Evolutionary conservation across 2,888 invertebrate species (phyloP), one percentile per base, ranked within the genome.

Genomic region (Deladenus siricidicola): DNA sequence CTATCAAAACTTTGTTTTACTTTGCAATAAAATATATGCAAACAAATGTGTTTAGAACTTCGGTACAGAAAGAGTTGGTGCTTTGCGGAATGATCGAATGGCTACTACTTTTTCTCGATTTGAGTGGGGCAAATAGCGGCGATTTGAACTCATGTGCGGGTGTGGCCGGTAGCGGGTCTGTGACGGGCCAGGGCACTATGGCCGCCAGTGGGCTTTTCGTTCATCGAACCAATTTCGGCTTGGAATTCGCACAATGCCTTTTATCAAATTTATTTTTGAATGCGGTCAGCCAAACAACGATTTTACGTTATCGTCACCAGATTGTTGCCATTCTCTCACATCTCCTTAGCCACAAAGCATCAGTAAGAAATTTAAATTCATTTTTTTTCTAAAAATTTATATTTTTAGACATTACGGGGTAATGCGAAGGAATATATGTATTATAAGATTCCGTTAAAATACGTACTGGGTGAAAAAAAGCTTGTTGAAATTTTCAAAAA

Each of bases 11-110:
- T n/a, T n/a, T n/a, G n/a, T n/a, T n/a, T n/a, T n/a, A n/a, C n/a
- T n/a, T n/a, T n/a, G n/a, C n/a, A n/a, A n/a, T n/a, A n/a, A n/a
- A n/a, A n/a, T n/a, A n/a, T n/a, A n/a, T n/a, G n/a, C n/a, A n/a
- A n/a, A n/a, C n/a, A n/a, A n/a, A n/a, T n/a, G 6, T 45, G 43
- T 58, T 14, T 42, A 70, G 70, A 29, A 42, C 56, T 3, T 42
- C 56, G 4, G 71, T 67, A 19, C 70, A 71, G 45, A 69, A 71
- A 34, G 71, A 71, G 43, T 53, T 71, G 44, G 57, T 71, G 29
- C 47, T 62, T 21, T 62, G 60, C 21, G 71, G 72, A 1, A 67
- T 69, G 63, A 58, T 71, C 45, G 71, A 71, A 29, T 71, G 71
- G 71, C 51, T 70, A 21, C 23, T 67, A 42, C 42, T 42, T 4